These are phyloP conservation scores for Synanthedon myopaeformis DNA, from an alignment of 2,888 invertebrate genomes.

Conservation along the genomic window DNA sequence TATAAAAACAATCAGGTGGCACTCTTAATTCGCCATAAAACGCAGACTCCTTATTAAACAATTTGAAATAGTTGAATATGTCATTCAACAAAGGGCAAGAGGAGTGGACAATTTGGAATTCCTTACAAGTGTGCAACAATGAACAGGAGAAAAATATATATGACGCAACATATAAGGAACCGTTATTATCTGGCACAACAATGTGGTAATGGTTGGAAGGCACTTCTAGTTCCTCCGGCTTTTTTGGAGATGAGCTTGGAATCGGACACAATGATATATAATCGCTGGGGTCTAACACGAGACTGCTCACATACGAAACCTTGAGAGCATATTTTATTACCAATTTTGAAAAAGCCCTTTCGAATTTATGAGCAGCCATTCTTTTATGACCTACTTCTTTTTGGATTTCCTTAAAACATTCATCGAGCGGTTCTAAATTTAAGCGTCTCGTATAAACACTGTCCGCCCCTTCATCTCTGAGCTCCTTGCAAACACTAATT, in stretches of 20 bases:
- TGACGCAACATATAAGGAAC: not conserved
- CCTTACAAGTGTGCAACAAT: not conserved
- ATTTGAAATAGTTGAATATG: not conserved
- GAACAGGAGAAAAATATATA: not conserved
- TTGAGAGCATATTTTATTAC: not conserved
- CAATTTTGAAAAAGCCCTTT: not conserved
- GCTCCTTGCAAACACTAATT: not conserved
- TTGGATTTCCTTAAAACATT: not conserved
- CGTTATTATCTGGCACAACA: not conserved
- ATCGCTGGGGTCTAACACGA: not conserved
- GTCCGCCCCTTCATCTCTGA: not conserved
- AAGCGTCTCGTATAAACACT: not conserved
- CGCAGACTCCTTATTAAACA: not conserved
- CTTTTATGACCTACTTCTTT: not conserved
- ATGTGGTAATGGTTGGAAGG: not conserved
- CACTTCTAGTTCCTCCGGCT: not conserved
- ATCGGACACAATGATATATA: not conserved
- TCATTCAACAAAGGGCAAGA: not conserved
- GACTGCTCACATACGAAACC: not conserved
- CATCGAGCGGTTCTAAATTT: not conserved
- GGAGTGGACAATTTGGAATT: not conserved
- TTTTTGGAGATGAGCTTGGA: not conserved
- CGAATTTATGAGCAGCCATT: not conserved
- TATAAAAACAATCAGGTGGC: not conserved
- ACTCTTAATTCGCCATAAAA: not conserved